phyloP scores from a whole-genome alignment of 2,113 vertebrate species.

The Protomyctophum bolini region DNA sequence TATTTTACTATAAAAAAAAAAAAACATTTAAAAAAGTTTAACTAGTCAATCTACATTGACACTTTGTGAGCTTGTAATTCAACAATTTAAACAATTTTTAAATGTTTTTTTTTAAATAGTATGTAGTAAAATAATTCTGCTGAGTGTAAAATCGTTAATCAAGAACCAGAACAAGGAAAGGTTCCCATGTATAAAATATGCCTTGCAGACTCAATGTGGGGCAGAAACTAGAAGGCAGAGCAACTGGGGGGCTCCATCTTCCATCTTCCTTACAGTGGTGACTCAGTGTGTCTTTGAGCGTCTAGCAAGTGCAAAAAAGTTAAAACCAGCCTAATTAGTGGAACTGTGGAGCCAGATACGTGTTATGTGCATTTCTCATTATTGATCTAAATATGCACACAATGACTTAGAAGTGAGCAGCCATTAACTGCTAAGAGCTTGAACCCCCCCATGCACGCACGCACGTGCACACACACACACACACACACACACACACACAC shows the following conservation, averaged over 20 bases:
- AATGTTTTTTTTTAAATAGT: too few species aligned
- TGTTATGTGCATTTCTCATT: constrained; percentile 54
- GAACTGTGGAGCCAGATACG: constrained; percentile 55
- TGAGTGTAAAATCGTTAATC: constrained; percentile 39
- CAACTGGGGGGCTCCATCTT: neutral
- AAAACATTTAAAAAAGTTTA: too few species aligned
- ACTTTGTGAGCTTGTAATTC: too few species aligned
- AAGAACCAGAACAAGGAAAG: neutral
- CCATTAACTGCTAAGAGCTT: neutral
- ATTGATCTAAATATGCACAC: constrained; percentile 58
- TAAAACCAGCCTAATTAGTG: constrained; percentile 69
- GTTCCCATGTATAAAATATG: constrained; percentile 3
- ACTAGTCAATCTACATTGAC: too few species aligned
- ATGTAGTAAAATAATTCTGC: constrained; percentile 15
- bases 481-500: too few species aligned
- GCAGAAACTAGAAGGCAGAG: constrained; percentile 14
- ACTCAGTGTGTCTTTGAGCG: constrained; percentile 53
- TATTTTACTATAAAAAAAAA: too few species aligned
- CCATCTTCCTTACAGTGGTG: constrained; percentile 21
- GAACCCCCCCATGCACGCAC: too few species aligned
- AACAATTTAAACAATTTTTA: too few species aligned
- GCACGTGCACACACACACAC: too few species aligned
- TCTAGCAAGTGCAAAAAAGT: constrained; percentile 47
- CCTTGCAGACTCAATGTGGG: neutral
- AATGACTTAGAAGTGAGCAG: constrained; percentile 12